Evolutionary conservation across 2,113 vertebrate genomes (phyloP), one percentile per base, ranked within the genome.

Genomic region (Copsychus sechellarum): DNA sequence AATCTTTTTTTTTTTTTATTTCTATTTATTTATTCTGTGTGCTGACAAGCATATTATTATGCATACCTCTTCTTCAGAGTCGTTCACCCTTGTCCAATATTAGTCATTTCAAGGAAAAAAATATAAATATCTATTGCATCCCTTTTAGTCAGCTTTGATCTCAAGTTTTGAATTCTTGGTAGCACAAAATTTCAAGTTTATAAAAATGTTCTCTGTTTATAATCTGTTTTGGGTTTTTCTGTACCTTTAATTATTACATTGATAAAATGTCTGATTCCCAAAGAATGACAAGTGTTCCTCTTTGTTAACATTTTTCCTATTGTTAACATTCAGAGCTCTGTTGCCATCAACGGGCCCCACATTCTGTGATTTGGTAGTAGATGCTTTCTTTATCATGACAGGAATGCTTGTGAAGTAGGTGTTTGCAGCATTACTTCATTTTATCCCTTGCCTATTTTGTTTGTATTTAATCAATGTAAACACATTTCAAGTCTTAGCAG

Each of bases 181-280:
- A 86, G 23, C 7, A 56, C 10, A 38, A 76, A 82, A 38, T 36
- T 13, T 54, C 23, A 28, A 36, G 9, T 23, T 82, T n/a, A 36
- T 70, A 2, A 50, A 51, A 79, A 51, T 15, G 0, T 40, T 85
- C 16, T 74, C n/a, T 58, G 29, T 4, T 62, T 67, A 57, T 54
- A 62, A 61, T 69, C 5, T 50, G 8, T 0, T 60, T 56, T 53
- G 8, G 13, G 5, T 0, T 13, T 25, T 34, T 71, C 9, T 48
- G 12, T 45, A 33, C 26, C 16, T 21, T 38, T 64, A 47, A 50
- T 77, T 65, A 29, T n/a, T 70, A 4, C 13, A 50, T 19, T 42
- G 36, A 25, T 54, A 62, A 74, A 57, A 48, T 31, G 6, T 33
- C 50, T 70, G 54, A 38, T 61, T 81, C 54, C 23, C 31, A 74